phyloP scores from a whole-genome alignment of 2,113 vertebrate species.

The Rhinolophus sinicus region DNA sequence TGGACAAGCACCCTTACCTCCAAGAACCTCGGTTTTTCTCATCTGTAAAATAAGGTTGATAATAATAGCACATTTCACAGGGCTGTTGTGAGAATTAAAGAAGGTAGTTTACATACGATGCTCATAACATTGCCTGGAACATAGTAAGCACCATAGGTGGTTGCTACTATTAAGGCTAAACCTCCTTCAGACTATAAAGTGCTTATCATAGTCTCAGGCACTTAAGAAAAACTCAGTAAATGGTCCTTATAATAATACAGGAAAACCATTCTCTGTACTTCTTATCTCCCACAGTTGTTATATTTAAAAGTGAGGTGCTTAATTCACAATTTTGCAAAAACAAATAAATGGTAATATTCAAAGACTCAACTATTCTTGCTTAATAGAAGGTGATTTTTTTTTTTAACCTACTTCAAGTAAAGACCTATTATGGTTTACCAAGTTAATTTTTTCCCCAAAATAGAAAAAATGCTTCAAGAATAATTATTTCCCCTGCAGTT shows the following conservation, averaged over 20 bases:
- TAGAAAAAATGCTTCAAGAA: not conserved
- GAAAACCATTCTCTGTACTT: not conserved
- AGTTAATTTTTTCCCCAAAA: not conserved
- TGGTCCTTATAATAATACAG: not conserved
- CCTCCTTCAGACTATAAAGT: not conserved
- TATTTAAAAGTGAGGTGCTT: not conserved
- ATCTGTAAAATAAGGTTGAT: not conserved
- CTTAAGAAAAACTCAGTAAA: not conserved
- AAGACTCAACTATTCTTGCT: not conserved
- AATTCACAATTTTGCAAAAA: not conserved
- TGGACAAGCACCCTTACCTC: not conserved
- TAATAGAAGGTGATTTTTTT: not conserved
- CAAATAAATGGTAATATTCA: not conserved
- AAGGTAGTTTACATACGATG: not conserved
- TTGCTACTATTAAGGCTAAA: not conserved
- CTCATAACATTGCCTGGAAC: not conserved
- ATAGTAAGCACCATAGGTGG: not conserved
- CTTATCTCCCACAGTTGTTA: not conserved
- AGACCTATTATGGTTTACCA: not conserved
- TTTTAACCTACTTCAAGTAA: constrained; percentile 1
- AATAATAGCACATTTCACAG: not conserved
- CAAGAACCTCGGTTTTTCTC: not conserved
- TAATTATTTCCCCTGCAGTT: not conserved
- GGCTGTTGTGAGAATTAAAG: not conserved
- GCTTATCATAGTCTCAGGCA: not conserved